These are phyloP conservation scores for Aspidoscelis tigris DNA, from an alignment of 2,113 vertebrate species.

Conservation along the genomic window DNA sequence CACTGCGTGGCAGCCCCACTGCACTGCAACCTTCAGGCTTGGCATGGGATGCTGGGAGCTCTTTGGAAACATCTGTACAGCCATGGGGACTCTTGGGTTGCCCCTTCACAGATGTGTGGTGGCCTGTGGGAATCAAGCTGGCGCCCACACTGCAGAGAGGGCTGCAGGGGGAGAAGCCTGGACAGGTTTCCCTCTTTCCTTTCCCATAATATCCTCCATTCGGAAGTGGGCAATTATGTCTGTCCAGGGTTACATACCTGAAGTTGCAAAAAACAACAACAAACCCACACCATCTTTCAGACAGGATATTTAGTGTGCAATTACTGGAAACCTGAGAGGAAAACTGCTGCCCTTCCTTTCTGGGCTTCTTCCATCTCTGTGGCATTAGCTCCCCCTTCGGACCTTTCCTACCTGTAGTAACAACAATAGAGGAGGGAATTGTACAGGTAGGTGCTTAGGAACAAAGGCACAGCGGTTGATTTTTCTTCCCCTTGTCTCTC, in stretches of 20 bases:
- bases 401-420: not conserved
- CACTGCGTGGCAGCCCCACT: too few relatives aligned
- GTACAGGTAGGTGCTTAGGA: too few relatives aligned
- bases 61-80: too few relatives aligned
- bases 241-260: constrained; percentile 39
- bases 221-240: constrained; percentile 43
- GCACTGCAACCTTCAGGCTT: not conserved
- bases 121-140: not conserved
- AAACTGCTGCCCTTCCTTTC: constrained; percentile 34
- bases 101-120: too few relatives aligned
- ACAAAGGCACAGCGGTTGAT: not conserved
- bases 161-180: not conserved
- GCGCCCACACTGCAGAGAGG: not conserved
- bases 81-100: too few relatives aligned
- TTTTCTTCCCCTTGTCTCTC: constrained; percentile 31
- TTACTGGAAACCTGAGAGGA: constrained; percentile 61
- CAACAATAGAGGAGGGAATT: too few relatives aligned
- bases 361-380: not conserved
- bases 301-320: constrained; percentile 32
- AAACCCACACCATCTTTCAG: not conserved
- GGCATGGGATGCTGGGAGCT: not conserved
- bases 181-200: constrained; percentile 5
- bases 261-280: not conserved
- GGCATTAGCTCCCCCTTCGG: not conserved
- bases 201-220: not conserved